phyloP scores from a whole-genome alignment of 1,140 invertebrate species.

The Oedothorax gibbosus region DNA sequence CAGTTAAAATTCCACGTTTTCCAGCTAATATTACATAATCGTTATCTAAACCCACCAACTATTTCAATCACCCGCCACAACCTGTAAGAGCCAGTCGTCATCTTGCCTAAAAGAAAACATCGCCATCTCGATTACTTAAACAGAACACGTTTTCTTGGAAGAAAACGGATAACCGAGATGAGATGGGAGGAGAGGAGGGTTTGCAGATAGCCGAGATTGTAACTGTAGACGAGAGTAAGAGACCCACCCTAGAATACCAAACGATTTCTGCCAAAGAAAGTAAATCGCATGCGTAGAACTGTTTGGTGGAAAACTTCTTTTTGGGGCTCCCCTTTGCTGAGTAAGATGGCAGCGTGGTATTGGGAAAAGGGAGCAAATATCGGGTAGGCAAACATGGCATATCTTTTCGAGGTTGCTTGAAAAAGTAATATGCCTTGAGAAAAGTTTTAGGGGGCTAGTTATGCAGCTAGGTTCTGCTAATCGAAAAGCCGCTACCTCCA shows the following conservation, averaged over 20 bases:
- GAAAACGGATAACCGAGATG: slow-evolving; percentile 44
- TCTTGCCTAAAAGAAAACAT: slow-evolving; percentile 36
- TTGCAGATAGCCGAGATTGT: slow-evolving; percentile 54
- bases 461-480: background rate
- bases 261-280: background rate
- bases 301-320: slow-evolving; percentile 1
- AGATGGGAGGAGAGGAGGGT: background rate
- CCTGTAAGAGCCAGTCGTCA: slow-evolving; percentile 33
- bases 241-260: slow-evolving; percentile 47
- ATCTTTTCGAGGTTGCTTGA: background rate
- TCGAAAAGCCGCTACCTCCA: background rate
- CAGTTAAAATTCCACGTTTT: too few species aligned
- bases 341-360: slow-evolving; percentile 6
- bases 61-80: background rate
- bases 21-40: too few species aligned
- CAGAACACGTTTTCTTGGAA: slow-evolving; percentile 26
- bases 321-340: slow-evolving; percentile 37
- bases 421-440: slow-evolving; percentile 7
- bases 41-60: too few species aligned
- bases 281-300: background rate
- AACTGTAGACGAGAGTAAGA: background rate
- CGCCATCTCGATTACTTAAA: background rate
- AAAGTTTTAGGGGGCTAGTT: background rate
- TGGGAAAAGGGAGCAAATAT: slow-evolving; percentile 19
- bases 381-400: slow-evolving; percentile 17